These are phyloP conservation scores for Eilema caniola DNA, from an alignment of 2,888 invertebrate genomes.

Conservation along the genomic window DNA sequence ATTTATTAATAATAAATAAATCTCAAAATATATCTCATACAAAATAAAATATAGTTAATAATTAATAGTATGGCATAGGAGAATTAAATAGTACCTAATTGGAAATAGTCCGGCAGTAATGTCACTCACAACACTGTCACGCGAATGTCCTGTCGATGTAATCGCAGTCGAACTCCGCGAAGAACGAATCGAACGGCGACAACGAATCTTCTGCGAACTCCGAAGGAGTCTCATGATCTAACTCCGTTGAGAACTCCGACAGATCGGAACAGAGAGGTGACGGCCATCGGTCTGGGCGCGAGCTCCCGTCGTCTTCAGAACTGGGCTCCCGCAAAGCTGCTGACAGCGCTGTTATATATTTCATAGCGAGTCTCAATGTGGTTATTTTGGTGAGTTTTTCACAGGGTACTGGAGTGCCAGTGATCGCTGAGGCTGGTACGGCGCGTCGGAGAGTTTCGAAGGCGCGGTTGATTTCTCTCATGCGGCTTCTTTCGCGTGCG, in stretches of 20 bases:
- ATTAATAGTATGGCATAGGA: conserved; percentile 82
- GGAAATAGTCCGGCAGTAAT: conserved; percentile 55
- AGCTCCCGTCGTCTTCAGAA: conserved; percentile 53
- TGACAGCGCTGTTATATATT: conserved; percentile 93
- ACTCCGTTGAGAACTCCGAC: conserved; percentile 83
- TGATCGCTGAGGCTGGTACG: conserved; percentile 89
- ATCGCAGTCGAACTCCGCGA: conserved; percentile 83
- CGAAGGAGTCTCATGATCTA: conserved; percentile 81
- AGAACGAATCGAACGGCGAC: conserved; percentile 87
- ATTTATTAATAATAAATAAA: conserved; percentile 80
- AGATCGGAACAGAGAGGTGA: conserved; percentile 85
- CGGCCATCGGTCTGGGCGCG: conserved; percentile 75
- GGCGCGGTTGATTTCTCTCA: conserved; percentile 96
- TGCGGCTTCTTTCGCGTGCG: conserved; percentile 94
- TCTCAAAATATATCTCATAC: conserved; percentile 72
- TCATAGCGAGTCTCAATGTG: conserved; percentile 94
- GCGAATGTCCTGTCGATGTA: conserved; percentile 82
- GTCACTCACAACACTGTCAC: conserved; percentile 77
- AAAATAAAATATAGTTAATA: conserved; percentile 72
- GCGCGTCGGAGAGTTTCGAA: conserved; percentile 93
- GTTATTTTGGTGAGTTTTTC: conserved; percentile 97
- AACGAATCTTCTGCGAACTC: conserved; percentile 85
- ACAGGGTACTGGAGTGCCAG: conserved; percentile 86
- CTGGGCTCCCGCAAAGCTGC: conserved; percentile 86
- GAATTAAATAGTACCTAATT: conserved; percentile 75